Evolutionary conservation across 2,797 vertebrate genomes (phyloP), one percentile per base, ranked within the genome.

Genomic region (Macrochelys suwanniensis): DNA sequence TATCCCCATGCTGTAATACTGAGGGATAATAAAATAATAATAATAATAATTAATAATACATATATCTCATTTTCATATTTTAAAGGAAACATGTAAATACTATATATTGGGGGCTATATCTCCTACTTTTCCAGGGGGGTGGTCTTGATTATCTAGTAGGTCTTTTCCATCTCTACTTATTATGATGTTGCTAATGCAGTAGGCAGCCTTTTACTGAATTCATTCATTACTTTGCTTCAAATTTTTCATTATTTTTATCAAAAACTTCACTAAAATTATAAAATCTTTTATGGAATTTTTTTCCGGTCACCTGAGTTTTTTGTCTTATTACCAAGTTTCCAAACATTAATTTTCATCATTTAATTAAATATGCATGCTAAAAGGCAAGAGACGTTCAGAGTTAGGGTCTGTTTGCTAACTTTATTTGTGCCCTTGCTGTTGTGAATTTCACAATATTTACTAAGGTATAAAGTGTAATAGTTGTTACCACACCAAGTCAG

Each of bases 401-500:
- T 85, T 82, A 92, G 57, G 31, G 82, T 89, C 65, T 94, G 84
- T 94, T 96, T 91, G 74, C 85, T 95, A 88, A 6, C 71, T 82
- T 94, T 56, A 92, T 94, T 96, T 96, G 88, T 95, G 87, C 2
- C 0, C 87, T 89, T 93, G 92, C 59, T 96, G 80, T 93, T 93
- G 89, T 16, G 0, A 97, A 95, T 85, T 89, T 85, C 93, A 86
- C 91, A 80, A 93, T 90, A 95, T 96, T 97, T 97, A 61, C 94
- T 90, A 84, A 97, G 95, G 94, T 93, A 79, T 95, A 96, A 95
- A 96, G 90, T 89, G 94, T 96, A 96, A 96, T 87, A 90, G 50
- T 92, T 92, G 85, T 97, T 96, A 96, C 94, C 95, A 94, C 95
- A 95, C 93, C 71, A 96, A 95, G 93, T 89, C 92, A 87, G 97